Evolutionary conservation across 2,797 vertebrate species (phyloP).

Genomic region (Dendrocincla fuliginosa): DNA sequence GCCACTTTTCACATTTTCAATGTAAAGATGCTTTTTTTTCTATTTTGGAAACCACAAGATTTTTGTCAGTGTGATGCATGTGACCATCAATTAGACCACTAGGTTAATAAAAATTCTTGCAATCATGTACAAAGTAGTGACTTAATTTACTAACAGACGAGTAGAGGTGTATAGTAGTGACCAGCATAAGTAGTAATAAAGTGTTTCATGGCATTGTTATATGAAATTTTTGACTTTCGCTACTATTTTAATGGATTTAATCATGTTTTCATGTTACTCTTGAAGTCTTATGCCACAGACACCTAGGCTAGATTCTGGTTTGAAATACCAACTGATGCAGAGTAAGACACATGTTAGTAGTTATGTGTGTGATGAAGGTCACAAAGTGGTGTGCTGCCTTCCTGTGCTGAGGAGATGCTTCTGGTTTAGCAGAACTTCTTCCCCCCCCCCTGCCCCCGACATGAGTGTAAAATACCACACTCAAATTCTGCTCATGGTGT

Average conservation of each 20-base stretch:
- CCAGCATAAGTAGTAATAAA: background rate
- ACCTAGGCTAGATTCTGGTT: background rate
- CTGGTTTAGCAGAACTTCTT: background rate
- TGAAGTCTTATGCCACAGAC: background rate
- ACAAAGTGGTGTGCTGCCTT: background rate
- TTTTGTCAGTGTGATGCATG: background rate
- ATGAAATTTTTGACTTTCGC: background rate
- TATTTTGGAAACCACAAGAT: background rate
- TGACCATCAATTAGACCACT: background rate
- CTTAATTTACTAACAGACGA: background rate
- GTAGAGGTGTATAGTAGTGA: background rate
- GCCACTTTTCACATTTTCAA: background rate
- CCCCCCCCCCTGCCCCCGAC: background rate
- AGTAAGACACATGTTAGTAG: background rate
- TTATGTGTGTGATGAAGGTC: background rate
- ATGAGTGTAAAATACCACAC: background rate
- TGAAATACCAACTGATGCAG: background rate
- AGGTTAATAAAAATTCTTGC: background rate
- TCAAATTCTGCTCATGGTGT: background rate
- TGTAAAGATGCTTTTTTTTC: background rate
- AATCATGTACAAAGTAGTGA: background rate
- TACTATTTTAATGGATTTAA: background rate
- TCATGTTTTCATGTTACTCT: background rate
- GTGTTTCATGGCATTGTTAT: background rate
- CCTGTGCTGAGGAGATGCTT: fast-evolving